phyloP scores from a whole-genome alignment of 2,888 invertebrate species.

The Leptinotarsa tumamoca region DNA sequence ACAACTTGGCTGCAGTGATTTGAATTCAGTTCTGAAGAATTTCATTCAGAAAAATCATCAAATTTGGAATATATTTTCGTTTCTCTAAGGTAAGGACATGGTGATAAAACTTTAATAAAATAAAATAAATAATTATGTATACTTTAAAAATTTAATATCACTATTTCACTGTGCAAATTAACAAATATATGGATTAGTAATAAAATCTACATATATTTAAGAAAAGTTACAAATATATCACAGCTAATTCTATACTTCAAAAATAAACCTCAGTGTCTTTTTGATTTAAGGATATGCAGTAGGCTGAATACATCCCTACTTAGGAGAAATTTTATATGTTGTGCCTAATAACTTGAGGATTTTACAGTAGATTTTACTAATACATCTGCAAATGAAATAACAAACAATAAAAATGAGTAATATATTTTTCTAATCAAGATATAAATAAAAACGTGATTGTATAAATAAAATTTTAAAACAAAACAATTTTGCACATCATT shows the following conservation, averaged over 20 bases:
- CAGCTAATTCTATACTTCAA: constrained; percentile 58
- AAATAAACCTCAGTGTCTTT: constrained; percentile 46
- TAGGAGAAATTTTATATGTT: constrained; percentile 30
- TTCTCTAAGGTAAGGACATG: too few species aligned
- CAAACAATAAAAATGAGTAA: constrained; percentile 41
- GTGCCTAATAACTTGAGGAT: constrained; percentile 33
- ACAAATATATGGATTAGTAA: constrained; percentile 55
- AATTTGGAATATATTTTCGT: too few species aligned
- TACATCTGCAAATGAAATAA: constrained; percentile 38
- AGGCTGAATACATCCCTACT: constrained; percentile 37
- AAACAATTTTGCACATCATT: constrained; percentile 55
- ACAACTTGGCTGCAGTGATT: too few species aligned
- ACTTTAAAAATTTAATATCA: constrained; percentile 16
- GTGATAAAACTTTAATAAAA: too few species aligned
- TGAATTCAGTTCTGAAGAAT: too few species aligned
- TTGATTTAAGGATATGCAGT: constrained; percentile 40
- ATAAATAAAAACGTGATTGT: constrained; percentile 38
- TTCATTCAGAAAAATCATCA: too few species aligned
- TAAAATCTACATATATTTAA: constrained; percentile 50
- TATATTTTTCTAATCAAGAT: constrained; percentile 32
- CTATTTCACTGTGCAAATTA: constrained; percentile 49
- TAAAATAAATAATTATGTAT: neutral
- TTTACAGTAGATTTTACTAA: constrained; percentile 33
- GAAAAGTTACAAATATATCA: constrained; percentile 55
- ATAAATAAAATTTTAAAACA: constrained; percentile 47